Evolutionary conservation across 2,113 vertebrate genomes (phyloP), one percentile per base, ranked within the genome.

Genomic region (Serinus canaria): DNA sequence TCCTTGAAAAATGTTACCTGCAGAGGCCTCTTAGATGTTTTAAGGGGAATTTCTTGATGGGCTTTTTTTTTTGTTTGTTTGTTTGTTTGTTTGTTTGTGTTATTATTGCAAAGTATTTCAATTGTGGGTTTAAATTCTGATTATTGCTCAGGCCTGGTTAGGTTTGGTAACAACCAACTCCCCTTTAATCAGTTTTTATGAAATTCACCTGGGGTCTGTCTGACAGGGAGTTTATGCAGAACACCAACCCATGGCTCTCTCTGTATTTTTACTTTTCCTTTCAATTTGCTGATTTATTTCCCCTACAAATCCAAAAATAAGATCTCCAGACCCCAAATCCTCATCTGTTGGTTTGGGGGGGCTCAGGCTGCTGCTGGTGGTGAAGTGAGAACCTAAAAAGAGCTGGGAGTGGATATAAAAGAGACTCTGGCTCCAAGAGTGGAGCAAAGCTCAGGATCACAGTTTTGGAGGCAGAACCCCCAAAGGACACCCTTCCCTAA

Each of bases 1-100:
- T 28, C 13, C 60, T 50, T 66, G 20, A n/a, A 43, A 77, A 70
- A 55, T 17, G 4, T 33, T 27, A 72, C 60, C 47, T 47, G 24
- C 68, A 58, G 37, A 70, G n/a, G 18, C 22, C 46, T 69, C 63
- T 44, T 8, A 18, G 22, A 37, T 47, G 7, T 60, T 77, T 59
- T 22, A 2, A 2, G 17, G 15, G 7, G 12, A 1, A 1, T 0
- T 69, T 44, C 47, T 33, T 50, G 24, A 16, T n/a, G 24, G 4
- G 25, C n/a, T n/a, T n/a, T n/a, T n/a, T n/a, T n/a, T n/a, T n/a
- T n/a, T n/a, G n/a, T n/a, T n/a, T n/a, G n/a, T n/a, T 5, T 25
- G 60, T 20, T 20, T 24, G 3, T 15, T 15, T 22, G 13, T 15
- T 15, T 14, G 43, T 27, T 22, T 44, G 7, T 11, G 18, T 67